phyloP scores from a whole-genome alignment of 1,140 invertebrate species.

The Halesus radiatus region DNA sequence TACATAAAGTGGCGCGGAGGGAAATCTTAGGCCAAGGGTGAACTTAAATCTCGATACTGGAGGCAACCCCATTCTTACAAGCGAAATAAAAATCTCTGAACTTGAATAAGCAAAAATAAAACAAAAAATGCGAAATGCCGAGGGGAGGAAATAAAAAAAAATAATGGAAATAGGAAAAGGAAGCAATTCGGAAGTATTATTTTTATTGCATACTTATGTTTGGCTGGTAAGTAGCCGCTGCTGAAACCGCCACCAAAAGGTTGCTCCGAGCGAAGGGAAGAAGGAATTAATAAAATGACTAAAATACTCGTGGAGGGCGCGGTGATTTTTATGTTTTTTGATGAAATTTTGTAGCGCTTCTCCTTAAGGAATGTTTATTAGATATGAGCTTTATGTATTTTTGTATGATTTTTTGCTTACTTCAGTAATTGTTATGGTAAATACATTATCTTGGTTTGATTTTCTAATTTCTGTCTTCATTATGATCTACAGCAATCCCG shows the following conservation, averaged over 20 bases:
- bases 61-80: constrained; percentile 13
- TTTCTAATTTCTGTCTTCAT: too few relatives aligned
- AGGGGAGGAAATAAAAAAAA: constrained; percentile 56
- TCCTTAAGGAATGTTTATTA: too few relatives aligned
- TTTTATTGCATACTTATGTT: constrained; percentile 57
- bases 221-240: constrained; percentile 50
- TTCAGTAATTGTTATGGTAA: too few relatives aligned
- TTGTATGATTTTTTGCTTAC: too few relatives aligned
- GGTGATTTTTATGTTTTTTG: background rate
- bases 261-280: constrained; percentile 23
- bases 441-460: too few relatives aligned
- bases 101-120: constrained; percentile 51
- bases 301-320: constrained; percentile 11
- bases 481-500: too few relatives aligned
- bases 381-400: too few relatives aligned
- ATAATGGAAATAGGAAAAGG: constrained; percentile 58
- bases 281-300: background rate
- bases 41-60: constrained; percentile 16
- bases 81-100: constrained; percentile 54
- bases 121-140: constrained; percentile 48
- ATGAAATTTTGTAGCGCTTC: too few relatives aligned
- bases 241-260: constrained; percentile 48
- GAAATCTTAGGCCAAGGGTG: background rate
- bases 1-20: background rate
- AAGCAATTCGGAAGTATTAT: constrained; percentile 58